Base-by-base conservation (phyloP, 2,113 vertebrate species). In the Brachypteracias leptosomus region DNA sequence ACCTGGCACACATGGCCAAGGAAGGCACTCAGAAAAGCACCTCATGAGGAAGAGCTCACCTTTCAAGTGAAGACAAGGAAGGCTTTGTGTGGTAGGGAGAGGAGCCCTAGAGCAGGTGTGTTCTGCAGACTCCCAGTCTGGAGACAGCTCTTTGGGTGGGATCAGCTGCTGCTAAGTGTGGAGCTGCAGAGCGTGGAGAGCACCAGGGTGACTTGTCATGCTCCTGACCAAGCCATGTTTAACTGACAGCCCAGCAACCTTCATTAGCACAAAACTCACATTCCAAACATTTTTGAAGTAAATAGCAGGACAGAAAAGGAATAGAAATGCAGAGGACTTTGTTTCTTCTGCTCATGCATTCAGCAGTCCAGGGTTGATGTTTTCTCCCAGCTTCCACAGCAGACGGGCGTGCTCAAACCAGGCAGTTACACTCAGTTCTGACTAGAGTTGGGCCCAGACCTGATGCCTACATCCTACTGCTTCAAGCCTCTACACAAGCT, bases 181-280 rank as follows among this genome's bases (percentile, higher is more conserved):
- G 71, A 36, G 52, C 57, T 72, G 44, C 29, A 8, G 40, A 35
- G 54, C 4, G 1, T 15, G 35, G 65, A 44, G 54, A 46, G 71
- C 26, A 9, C 25, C 1, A 0, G 74, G 57, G 35, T 28, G 47
- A 26, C n/a, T 10, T 13, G 3, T 49, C 22, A 3, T 21, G 25
- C 42, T 6, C 0, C 10, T 38, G 59, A 11, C 58, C 46, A 2
- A 5, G 2, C 29, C 33, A 0, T 1, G 10, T 1, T 72, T 40
- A 11, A 1, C 81, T 51, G 28, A 9, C 87, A 28, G 3, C 47
- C 28, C 90, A 58, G 54, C 78, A 14, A 7, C 33, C 51, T 49
- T 47, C 28, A 6, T 1, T 10, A 66, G 89, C 31, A 11, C 77
- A 40, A 13, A 38, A 11, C 47, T 47, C 46, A 3, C 58, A 2